A percentile compares a stretch with the other conserved stretches of the same genome.
Evolutionary conservation across 2,797 vertebrate species (phyloP).

Genomic region (Sebastes cheni): DNA sequence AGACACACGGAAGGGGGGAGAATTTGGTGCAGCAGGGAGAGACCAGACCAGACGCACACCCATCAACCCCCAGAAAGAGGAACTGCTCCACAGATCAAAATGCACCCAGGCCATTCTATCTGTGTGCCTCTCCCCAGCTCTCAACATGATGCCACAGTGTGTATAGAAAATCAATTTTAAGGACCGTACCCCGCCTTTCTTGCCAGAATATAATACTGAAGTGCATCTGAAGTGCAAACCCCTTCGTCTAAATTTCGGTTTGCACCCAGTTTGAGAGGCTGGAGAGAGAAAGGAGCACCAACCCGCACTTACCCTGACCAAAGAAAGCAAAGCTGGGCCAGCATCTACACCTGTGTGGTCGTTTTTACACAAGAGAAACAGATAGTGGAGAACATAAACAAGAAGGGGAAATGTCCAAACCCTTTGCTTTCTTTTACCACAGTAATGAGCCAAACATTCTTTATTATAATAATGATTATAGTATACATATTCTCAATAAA

Average conservation of each 20-base stretch:
- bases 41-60: constrained; percentile 74
- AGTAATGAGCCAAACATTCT: constrained; percentile 80
- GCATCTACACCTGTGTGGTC: constrained; percentile 79
- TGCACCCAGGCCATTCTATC: constrained; percentile 77
- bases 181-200: background rate
- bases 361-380: constrained; percentile 82
- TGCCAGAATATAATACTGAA: constrained; percentile 5
- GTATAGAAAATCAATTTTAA: background rate
- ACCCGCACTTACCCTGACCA: constrained; percentile 82
- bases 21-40: constrained; percentile 67
- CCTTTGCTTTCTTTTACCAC: constrained; percentile 75
- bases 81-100: constrained; percentile 81
- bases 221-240: constrained; percentile 9
- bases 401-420: constrained; percentile 76
- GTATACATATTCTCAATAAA: constrained; percentile 76
- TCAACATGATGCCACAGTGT: constrained; percentile 34
- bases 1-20: constrained; percentile 69
- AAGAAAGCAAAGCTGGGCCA: constrained; percentile 77
- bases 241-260: background rate
- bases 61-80: constrained; percentile 64
- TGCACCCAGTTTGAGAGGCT: constrained; percentile 62
- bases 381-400: constrained; percentile 76
- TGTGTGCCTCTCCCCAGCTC: constrained; percentile 79
- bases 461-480: constrained; percentile 80
- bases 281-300: constrained; percentile 79